These are phyloP conservation scores for cattle (Bos taurus) DNA, from an alignment of 2,113 vertebrate genomes.

Conservation along the genomic window ARS-UCD2.0 NC_037330.1:632501-633000, in stretches of 20 bases:
- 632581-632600: not conserved
- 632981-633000: not conserved
- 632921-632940: constrained; percentile 1
- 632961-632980: not conserved
- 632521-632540: constrained; percentile 6
- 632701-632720: not conserved
- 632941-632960: not conserved
- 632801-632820: not conserved
- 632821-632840: not conserved
- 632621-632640: not conserved
- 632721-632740: not conserved
- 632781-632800: not conserved
- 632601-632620: not conserved
- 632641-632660: not conserved
- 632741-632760: not conserved
- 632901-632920: not conserved
- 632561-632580: not conserved
- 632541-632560: not conserved
- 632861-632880: not conserved
- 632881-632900: not conserved
- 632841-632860: not conserved
- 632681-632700: not conserved
- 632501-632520: not conserved
- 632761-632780: not conserved
- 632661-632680: not conserved